A percentile compares a stretch with the other conserved stretches of the same genome.
Evolutionary conservation across 2,797 vertebrate species (phyloP).

Genomic region (Pteropus rufus): DNA sequence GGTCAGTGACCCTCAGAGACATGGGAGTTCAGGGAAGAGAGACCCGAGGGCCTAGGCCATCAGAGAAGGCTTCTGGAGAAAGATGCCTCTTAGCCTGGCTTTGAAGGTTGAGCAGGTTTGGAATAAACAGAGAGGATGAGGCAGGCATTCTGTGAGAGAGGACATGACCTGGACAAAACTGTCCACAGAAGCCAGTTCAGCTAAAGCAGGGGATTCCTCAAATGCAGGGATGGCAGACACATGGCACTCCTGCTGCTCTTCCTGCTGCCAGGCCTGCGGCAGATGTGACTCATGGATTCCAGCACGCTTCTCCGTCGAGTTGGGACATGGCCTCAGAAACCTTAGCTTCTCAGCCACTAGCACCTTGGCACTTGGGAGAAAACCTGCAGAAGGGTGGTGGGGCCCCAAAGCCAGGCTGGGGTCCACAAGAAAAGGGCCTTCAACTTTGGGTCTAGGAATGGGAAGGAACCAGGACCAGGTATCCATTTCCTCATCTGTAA

Average conservation of each 20-base stretch:
- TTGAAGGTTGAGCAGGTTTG: not conserved
- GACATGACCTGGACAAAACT: not conserved
- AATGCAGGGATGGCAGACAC: not conserved
- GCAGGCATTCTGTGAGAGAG: not conserved
- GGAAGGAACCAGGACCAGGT: not conserved
- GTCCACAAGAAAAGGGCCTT: not conserved
- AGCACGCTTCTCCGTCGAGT: not conserved
- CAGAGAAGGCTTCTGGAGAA: not conserved
- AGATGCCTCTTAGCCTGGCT: not conserved
- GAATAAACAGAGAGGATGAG: not conserved
- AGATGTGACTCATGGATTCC: not conserved
- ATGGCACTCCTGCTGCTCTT: fast-evolving
- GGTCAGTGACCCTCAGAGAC: not conserved
- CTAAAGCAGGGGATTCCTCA: not conserved
- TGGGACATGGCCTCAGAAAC: not conserved
- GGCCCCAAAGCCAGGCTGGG: not conserved
- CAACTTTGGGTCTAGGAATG: not conserved
- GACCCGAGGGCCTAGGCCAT: not conserved
- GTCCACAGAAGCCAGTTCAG: not conserved
- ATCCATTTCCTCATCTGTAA: not conserved
- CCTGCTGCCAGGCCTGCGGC: not conserved
- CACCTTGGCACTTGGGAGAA: not conserved
- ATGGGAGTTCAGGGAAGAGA: not conserved
- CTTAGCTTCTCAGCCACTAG: not conserved
- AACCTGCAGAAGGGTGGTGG: not conserved